phyloP scores from a whole-genome alignment of 2,113 vertebrate genomes.

The Cichladusa arquata region DNA sequence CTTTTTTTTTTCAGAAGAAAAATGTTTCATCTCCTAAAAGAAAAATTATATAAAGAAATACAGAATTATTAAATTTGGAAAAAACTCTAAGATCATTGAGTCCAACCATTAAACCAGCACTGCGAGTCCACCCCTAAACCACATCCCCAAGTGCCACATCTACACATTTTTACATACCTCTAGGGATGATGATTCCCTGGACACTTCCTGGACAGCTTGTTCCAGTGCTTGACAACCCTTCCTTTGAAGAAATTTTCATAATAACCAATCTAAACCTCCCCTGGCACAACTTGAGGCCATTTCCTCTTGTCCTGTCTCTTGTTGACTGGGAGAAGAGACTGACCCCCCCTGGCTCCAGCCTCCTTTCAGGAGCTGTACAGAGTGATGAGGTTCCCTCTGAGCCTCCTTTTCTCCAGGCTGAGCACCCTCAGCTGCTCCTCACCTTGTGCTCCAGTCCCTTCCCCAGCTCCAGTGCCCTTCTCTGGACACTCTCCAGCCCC shows the following conservation, averaged over 20 bases:
- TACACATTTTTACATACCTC: background rate
- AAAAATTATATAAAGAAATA: background rate
- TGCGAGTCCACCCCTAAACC: background rate
- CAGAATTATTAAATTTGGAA: background rate
- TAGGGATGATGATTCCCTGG: background rate
- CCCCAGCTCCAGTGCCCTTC: too few species aligned
- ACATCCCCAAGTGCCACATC: background rate
- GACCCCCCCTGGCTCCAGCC: accelerated
- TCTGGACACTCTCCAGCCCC: accelerated
- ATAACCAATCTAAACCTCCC: background rate
- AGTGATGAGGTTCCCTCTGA: accelerated
- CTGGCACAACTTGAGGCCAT: accelerated
- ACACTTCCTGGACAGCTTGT: background rate
- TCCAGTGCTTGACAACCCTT: background rate
- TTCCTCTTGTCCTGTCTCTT: background rate
- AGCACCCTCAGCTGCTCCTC: background rate
- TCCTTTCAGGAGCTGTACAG: background rate
- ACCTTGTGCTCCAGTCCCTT: background rate
- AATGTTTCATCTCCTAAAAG: background rate
- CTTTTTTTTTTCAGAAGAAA: background rate
- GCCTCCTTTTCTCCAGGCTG: background rate
- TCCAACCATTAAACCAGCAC: background rate
- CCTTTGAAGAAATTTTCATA: background rate
- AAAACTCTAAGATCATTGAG: background rate
- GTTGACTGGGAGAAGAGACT: accelerated